Evolutionary conservation across 2,888 invertebrate genomes (phyloP).

Genomic region (Rhagium mordax): DNA sequence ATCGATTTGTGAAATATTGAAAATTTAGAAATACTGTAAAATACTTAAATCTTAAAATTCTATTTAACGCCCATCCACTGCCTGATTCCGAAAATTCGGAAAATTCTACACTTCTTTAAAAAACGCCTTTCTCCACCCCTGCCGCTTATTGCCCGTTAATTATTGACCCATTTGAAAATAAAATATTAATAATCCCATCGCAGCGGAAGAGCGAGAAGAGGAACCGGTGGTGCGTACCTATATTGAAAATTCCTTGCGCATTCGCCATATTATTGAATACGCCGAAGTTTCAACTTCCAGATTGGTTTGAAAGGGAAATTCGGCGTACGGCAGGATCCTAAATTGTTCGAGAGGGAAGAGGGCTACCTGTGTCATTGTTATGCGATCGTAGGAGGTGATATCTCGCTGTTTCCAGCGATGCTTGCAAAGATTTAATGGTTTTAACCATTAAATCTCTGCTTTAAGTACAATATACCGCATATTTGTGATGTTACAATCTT

Average conservation of each 20-base stretch:
- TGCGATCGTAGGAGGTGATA: not conserved
- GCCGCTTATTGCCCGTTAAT: not conserved
- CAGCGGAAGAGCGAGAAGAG: not conserved
- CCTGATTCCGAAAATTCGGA: too few relatives aligned
- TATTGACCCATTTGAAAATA: not conserved
- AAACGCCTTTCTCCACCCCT: too few relatives aligned
- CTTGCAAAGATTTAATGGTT: too few relatives aligned
- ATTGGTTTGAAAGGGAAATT: not conserved
- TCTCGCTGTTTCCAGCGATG: too few relatives aligned
- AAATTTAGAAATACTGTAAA: too few relatives aligned
- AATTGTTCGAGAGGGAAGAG: not conserved
- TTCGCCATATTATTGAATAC: not conserved
- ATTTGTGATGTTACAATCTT: too few relatives aligned
- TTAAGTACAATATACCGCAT: too few relatives aligned
- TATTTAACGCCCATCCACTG: too few relatives aligned
- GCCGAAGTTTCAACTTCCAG: not conserved
- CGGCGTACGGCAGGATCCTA: not conserved
- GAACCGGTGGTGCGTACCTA: not conserved
- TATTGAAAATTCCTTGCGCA: not conserved
- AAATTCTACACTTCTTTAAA: too few relatives aligned
- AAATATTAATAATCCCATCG: not conserved
- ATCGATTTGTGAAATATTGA: too few relatives aligned
- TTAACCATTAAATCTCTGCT: too few relatives aligned
- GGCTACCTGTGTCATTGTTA: not conserved
- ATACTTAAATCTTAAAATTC: too few relatives aligned